Evolutionary conservation across 2,113 vertebrate species (phyloP).

Genomic region (Phylloscopus trochiloides): DNA sequence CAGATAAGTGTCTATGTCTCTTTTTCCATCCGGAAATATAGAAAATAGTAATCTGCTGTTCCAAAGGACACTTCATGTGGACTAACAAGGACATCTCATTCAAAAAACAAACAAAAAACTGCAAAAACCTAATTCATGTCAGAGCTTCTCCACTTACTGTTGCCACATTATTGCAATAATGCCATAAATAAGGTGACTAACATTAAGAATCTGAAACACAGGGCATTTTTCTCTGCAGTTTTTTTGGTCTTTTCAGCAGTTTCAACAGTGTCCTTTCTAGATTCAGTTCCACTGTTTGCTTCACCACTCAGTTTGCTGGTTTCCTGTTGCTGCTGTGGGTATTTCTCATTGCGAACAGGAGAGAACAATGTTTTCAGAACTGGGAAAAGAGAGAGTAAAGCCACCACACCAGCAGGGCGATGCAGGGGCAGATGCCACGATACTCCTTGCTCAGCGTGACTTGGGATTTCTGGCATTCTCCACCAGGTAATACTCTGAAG

Average conservation of each 20-base stretch:
- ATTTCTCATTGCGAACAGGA: background rate
- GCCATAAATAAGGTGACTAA: background rate
- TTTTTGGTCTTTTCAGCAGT: background rate
- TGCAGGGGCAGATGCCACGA: background rate
- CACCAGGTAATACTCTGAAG: background rate
- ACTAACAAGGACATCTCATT: background rate
- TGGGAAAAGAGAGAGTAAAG: constrained; percentile 4
- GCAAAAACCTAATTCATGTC: background rate
- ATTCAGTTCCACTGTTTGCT: constrained; percentile 23
- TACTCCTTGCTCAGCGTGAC: background rate
- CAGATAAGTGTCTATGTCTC: background rate
- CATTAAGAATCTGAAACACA: background rate
- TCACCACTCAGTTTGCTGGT: background rate
- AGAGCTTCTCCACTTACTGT: background rate
- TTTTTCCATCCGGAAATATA: background rate
- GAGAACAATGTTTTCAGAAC: constrained; percentile 6
- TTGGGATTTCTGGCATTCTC: background rate
- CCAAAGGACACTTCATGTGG: background rate
- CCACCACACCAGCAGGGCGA: background rate
- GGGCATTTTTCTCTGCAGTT: background rate
- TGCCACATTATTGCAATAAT: background rate
- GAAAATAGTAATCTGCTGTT: background rate
- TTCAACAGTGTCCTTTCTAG: background rate
- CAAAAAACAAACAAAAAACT: background rate
- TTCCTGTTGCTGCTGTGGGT: constrained; percentile 4